Conservation (phyloP, 2,113 vertebrate genomes). For the Petromus typicus region DNA sequence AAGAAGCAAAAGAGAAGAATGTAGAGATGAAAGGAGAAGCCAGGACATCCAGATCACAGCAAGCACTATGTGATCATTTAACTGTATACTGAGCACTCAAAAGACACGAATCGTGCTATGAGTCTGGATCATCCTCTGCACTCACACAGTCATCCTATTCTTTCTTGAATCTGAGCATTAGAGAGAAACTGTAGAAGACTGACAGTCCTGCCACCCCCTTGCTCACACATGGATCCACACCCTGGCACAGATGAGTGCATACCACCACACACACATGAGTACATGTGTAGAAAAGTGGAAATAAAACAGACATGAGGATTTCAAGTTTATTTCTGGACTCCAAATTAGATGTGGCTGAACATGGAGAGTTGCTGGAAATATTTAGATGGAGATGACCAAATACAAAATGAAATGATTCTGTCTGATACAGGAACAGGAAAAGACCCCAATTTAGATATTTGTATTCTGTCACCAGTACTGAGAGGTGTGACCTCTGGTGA, state of each 20-base stretch:
- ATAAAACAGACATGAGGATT: not conserved
- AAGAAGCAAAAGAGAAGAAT: not conserved
- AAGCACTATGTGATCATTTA: not conserved
- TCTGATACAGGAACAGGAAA: not conserved
- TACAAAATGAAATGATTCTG: not conserved
- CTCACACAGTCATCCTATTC: too few species aligned
- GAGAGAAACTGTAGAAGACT: too few species aligned
- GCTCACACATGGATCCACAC: not conserved
- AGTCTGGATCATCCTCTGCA: too few species aligned
- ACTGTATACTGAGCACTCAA: not conserved
- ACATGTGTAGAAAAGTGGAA: not conserved
- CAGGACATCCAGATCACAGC: too few species aligned
- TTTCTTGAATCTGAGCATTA: not conserved
- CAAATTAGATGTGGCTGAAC: not conserved
- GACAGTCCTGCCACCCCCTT: not conserved
- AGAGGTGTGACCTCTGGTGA: not conserved
- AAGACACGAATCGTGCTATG: too few species aligned
- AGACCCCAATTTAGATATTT: not conserved
- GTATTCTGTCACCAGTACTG: not conserved
- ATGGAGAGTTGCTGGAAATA: not conserved
- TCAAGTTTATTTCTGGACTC: not conserved
- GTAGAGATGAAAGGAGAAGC: not conserved
- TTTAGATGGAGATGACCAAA: constrained; percentile 3
- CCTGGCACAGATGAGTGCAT: not conserved
- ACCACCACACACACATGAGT: not conserved